Evolutionary conservation across 2,888 invertebrate species (phyloP), one percentile per base, ranked within the genome.

Genomic region (Scrobipalpa costella): DNA sequence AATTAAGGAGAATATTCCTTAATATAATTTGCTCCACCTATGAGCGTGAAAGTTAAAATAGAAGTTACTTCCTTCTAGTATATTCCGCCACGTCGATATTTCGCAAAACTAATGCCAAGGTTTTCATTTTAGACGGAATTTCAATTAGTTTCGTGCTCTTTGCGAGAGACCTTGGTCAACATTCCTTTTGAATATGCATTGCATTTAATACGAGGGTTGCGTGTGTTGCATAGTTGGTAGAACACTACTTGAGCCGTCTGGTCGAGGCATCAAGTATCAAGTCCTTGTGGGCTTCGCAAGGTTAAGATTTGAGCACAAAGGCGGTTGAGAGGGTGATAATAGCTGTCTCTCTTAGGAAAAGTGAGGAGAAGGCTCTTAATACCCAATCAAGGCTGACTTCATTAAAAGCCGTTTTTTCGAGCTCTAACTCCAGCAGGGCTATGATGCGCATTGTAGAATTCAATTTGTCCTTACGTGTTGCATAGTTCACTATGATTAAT

Each of bases 101-200:
- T 55, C 7, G 55, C 55, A 15, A n/a, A 55, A 44, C 11, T 33
- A 60, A 60, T 21, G 60, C 49, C 60, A 60, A 60, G 60, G 60
- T 49, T 34, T 59, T n/a, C 6, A 47, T 59, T 55, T 34, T n/a
- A 47, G 19, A n/a, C 19, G 59, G 27, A n/a, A 27, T 40, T 58
- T 21, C 15, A 58, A 52, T 55, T 44, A 9, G 27, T 47, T 44
- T 44, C 59, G 40, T 59, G 44, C 21, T 44, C 21, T 62, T 57
- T 33, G 47, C 34, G 50, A 62, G 47, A 34, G 60, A 33, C 62
- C 62, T 62, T 47, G 62, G 62, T 57, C 62, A 62, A 62, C 62
- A 62, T 62, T 62, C 62, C 44, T 40, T n/a, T 27, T 47, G 59
- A 33, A 21, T 38, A 38, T 40, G 9, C 33, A 36, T 57, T 58